Conservation (phyloP, 2,797 vertebrate species). For the Scolopax bukidnonensis region DNA sequence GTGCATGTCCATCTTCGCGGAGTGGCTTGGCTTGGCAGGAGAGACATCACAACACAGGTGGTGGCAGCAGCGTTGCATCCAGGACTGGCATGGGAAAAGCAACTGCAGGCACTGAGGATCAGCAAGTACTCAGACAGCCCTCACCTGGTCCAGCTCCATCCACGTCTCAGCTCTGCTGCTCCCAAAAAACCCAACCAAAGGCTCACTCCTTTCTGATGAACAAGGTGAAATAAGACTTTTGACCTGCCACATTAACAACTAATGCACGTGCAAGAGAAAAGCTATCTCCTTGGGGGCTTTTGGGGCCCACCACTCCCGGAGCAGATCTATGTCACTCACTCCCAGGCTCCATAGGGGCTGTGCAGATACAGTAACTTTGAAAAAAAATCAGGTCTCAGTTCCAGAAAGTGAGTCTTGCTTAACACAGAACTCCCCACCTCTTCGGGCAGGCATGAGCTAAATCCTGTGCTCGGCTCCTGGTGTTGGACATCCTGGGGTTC, state of each 20-base stretch:
- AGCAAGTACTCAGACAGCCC: neutral
- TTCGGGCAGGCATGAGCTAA: fast-evolving
- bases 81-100: neutral
- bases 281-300: neutral
- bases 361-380: fast-evolving
- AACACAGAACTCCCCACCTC: neutral
- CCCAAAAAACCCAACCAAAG: neutral
- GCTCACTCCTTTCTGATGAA: neutral
- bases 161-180: neutral
- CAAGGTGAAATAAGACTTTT: neutral
- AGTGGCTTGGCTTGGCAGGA: neutral
- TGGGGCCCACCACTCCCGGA: neutral
- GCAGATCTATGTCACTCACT: neutral
- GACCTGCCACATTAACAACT: neutral
- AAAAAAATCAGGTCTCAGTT: neutral
- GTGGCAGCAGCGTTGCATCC: neutral
- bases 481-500: neutral
- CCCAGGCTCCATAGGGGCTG: fast-evolving
- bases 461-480: neutral
- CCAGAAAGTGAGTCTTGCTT: neutral
- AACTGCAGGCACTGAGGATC: neutral
- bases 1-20: neutral
- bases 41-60: neutral
- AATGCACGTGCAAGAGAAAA: neutral
- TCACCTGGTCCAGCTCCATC: neutral